Percentiles rank a stretch among this genome's conserved stretches.
These are phyloP conservation scores for Aramus guarauna DNA, from an alignment of 2,113 vertebrate genomes.

Conservation along the genomic window DNA sequence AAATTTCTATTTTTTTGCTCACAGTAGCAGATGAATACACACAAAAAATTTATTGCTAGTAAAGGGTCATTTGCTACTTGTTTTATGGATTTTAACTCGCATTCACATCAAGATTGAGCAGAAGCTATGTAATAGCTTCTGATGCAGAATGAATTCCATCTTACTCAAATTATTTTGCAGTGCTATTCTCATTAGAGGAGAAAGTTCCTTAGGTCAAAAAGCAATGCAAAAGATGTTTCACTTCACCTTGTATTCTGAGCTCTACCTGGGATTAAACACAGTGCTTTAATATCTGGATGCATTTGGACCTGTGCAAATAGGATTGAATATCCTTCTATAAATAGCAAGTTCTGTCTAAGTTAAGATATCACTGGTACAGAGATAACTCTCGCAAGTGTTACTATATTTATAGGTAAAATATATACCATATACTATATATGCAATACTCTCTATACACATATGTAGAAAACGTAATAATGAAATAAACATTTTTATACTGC, in stretches of 20 bases:
- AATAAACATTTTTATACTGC: neutral
- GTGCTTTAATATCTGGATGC: neutral
- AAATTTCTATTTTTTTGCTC: conserved; percentile 2
- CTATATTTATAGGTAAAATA: neutral
- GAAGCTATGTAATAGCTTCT: neutral
- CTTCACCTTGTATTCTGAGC: neutral
- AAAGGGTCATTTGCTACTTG: neutral
- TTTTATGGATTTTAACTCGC: conserved; percentile 13
- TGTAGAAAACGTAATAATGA: neutral
- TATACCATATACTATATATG: neutral
- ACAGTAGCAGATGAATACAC: conserved; percentile 2
- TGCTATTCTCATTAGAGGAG: neutral
- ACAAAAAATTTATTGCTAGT: conserved; percentile 4
- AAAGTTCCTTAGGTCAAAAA: neutral
- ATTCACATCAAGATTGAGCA: neutral
- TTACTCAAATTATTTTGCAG: neutral
- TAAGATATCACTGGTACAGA: neutral
- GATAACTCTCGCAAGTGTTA: neutral
- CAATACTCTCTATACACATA: neutral
- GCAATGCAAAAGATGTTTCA: neutral
- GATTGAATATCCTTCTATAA: neutral
- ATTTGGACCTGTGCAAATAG: neutral
- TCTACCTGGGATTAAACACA: neutral
- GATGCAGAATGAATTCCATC: neutral
- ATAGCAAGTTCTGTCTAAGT: neutral